Evolutionary conservation across 2,113 vertebrate genomes (phyloP), one percentile per base, ranked within the genome.

Genomic region (Etheostoma cragini): DNA sequence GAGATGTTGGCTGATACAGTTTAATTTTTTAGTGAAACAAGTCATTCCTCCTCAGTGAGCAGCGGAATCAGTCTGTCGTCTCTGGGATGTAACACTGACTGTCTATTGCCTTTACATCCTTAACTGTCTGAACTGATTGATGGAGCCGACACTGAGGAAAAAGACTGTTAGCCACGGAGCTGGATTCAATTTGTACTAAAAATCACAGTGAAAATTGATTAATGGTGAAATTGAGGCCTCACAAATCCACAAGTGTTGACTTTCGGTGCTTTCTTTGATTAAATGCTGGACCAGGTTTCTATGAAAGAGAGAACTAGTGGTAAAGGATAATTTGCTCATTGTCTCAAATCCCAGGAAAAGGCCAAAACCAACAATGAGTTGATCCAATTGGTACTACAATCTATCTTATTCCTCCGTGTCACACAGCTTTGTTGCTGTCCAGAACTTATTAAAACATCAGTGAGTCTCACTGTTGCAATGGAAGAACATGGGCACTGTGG

Each of bases 41-140:
- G 70, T 82, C 65, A 72, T 74, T 81, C 15, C 54, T 77, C 52
- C n/a, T 81, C 76, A 56, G 81, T 1, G 45, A 80, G 84, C 73
- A 47, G 71, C 75, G 78, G 84, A 79, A 42, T 47, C 54, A 82
- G 62, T n/a, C 50, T 35, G 46, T 63, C 49, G 35, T 81, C 79
- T 85, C 75, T 47, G 68, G 42, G 71, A 57, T 69, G 58, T 57
- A 70, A 65, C 73, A 74, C 61, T 82, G 85, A 89, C 77, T 30
- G 69, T 74, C 70, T 17, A 21, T 65, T n/a, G 53, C 62, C 60
- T 78, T 75, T 42, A 53, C 58, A 75, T 77, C 75, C 33, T 76
- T 63, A 8, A n/a, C 42, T 69, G 80, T 82, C 78, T 82, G 35
- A 70, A 60, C 42, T 78, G 72, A 89, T 67, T 65, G 82, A 88